Conservation (phyloP, 2,113 vertebrate species). For the Fregetta grallaria region DNA sequence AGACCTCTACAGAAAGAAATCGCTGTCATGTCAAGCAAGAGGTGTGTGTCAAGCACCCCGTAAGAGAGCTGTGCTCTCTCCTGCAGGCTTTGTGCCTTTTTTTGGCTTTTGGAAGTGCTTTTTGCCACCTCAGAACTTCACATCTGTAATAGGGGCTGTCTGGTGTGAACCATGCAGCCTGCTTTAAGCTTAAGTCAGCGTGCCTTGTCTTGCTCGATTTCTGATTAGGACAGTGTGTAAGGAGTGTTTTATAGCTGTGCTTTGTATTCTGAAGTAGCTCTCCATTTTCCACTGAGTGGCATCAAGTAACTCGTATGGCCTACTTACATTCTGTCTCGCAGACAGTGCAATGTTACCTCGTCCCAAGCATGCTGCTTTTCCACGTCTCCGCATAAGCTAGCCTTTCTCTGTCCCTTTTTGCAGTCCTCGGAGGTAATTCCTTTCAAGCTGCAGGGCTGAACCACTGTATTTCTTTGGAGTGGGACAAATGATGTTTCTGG, state of each 20-base stretch:
- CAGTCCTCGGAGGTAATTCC: neutral
- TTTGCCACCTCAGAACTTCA: neutral
- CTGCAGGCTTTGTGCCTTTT: neutral
- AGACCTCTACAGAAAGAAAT: neutral
- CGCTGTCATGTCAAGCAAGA: fast-evolving
- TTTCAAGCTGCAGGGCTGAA: neutral
- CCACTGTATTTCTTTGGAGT: neutral
- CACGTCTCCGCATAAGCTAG: fast-evolving
- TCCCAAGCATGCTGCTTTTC: neutral
- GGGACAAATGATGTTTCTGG: neutral
- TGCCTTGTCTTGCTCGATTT: neutral
- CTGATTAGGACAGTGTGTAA: neutral
- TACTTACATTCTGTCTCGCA: neutral
- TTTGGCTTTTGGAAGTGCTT: neutral
- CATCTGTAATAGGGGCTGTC: fast-evolving
- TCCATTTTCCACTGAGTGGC: neutral
- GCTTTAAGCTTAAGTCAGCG: neutral
- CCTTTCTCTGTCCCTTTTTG: neutral
- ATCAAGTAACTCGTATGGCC: neutral
- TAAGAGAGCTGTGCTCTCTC: neutral
- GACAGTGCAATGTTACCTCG: neutral
- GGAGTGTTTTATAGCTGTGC: neutral
- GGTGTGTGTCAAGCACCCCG: fast-evolving
- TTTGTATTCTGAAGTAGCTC: neutral
- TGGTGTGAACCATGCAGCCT: neutral